Conservation (phyloP, 2,797 vertebrate species). For the Bufotes viridis region DNA sequence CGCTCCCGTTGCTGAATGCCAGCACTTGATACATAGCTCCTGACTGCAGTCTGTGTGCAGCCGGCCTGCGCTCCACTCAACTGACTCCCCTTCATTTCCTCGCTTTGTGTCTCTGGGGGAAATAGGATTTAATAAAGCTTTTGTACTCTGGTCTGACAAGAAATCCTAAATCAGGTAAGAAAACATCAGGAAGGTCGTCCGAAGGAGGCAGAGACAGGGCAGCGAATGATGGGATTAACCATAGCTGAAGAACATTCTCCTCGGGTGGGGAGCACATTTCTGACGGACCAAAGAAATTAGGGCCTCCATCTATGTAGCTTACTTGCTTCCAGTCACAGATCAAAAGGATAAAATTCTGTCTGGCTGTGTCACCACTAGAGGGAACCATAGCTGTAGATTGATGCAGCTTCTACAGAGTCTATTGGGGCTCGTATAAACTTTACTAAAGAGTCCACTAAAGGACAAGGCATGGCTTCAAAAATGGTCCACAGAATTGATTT, state of each 20-base stretch:
- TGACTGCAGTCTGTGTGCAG: neutral
- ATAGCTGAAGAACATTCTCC: neutral
- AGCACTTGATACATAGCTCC: neutral
- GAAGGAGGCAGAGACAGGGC: neutral
- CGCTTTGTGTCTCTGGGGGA: slow-evolving; percentile 58
- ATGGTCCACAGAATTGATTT: no score
- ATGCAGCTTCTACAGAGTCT: no score
- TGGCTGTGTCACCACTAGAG: no score
- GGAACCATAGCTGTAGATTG: no score
- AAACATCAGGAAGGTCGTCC: slow-evolving; percentile 31
- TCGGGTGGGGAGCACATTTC: neutral
- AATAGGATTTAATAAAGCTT: slow-evolving; percentile 64
- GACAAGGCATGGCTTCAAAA: no score
- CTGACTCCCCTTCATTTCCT: slow-evolving; percentile 16
- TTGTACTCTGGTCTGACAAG: slow-evolving; percentile 45
- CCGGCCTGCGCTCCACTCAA: neutral
- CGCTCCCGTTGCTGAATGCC: neutral
- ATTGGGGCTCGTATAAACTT: no score
- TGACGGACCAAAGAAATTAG: neutral
- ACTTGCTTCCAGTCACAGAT: neutral
- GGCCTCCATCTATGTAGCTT: neutral
- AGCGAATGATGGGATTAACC: neutral
- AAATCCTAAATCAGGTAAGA: slow-evolving; percentile 62
- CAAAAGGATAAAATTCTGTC: neutral
- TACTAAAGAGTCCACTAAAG: no score